These are phyloP conservation scores for Lepidotrigona ventralis DNA, from an alignment of 1,140 invertebrate species.

Conservation along the genomic window DNA sequence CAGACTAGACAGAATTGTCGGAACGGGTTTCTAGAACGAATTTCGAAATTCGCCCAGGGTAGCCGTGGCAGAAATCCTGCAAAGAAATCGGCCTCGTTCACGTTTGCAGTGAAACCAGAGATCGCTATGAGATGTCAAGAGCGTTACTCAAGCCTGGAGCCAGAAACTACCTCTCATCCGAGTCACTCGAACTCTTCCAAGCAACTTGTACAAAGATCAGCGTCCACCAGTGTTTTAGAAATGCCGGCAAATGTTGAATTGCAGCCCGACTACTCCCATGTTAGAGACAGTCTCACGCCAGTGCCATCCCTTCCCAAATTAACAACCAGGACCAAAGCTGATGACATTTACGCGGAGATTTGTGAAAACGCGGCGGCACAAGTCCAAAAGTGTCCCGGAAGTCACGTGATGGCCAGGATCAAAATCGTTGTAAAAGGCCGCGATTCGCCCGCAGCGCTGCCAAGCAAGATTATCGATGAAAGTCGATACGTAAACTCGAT, in stretches of 20 bases:
- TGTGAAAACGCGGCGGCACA: constrained; percentile 70
- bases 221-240: constrained; percentile 76
- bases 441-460: constrained; percentile 42
- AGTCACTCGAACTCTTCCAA: constrained; percentile 64
- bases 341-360: constrained; percentile 78
- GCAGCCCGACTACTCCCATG: constrained; percentile 73
- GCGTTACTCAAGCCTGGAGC: constrained; percentile 76
- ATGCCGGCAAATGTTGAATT: constrained; percentile 71
- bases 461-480: constrained; percentile 52
- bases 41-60: constrained; percentile 74
- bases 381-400: constrained; percentile 70
- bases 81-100: constrained; percentile 78
- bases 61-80: constrained; percentile 74
- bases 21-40: constrained; percentile 73
- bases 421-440: constrained; percentile 74
- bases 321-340: constrained; percentile 65
- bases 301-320: constrained; percentile 65
- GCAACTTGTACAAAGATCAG: constrained; percentile 75
- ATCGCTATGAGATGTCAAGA: constrained; percentile 75
- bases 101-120: constrained; percentile 75
- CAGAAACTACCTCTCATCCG: constrained; percentile 69
- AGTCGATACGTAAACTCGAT: constrained; percentile 75
- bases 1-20: constrained; percentile 71
- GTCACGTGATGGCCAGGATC: constrained; percentile 77
- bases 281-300: constrained; percentile 74